Base-by-base conservation (phyloP, 2,113 vertebrate genomes). In the Corvus cornix region DNA sequence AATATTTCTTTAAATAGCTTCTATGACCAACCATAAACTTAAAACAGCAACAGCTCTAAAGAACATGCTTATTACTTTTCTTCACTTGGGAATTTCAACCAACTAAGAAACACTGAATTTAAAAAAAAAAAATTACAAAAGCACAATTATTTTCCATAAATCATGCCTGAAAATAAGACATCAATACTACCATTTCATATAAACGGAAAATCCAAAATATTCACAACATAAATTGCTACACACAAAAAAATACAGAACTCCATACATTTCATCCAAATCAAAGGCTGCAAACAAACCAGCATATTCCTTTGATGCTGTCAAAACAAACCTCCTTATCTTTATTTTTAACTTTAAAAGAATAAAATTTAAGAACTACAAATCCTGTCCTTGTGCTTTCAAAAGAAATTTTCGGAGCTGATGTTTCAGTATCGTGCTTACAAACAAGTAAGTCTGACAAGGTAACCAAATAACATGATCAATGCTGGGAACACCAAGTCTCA, bases 321-420 rank as follows among this genome's bases (percentile, higher is more conserved):
- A 91, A 96, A 95, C 90, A 92, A 96, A 91, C 84, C 90, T 95
- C 91, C 80, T 90, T 88, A 96, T 81, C 84, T 96, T 89, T 92
- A 96, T 96, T 96, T 97, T 95, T 96, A 96, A 96, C 87, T 89
- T 92, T 81, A 94, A 95, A 91, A 90, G 93, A 94, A 96, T 93
- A 88, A 94, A 95, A 95, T 92, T 72, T 96, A 94, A 84, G 88
- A 93, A 95, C 64, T 89, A 93, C 84, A 96, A 96, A 93, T 94
- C 90, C 93, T 68, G 77, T 93, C 80, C 90, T 93, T 87, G 84
- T 89, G 95, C 83, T 96, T 96, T 95, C 89, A 95, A 95, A 95
- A 96, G 87, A 72, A 76, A 88, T 74, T 73, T 88, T 84, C 62
- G 78, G 88, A 87, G 80, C 37, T 84, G 83, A 82, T 62, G 73